phyloP scores from a whole-genome alignment of 2,888 invertebrate species.

The Mesochorus sp. region DNA sequence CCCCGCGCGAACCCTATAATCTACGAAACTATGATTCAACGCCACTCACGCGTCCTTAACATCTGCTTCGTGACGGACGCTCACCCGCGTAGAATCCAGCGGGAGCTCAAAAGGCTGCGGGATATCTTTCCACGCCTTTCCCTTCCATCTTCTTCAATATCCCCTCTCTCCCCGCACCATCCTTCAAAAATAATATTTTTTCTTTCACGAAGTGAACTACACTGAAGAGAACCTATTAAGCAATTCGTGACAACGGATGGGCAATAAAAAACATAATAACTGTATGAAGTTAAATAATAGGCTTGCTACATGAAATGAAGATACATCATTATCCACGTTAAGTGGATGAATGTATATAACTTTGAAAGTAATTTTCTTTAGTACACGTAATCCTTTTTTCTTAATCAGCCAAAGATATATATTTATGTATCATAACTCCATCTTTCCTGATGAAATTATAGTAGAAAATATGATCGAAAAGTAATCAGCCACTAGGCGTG shows the following conservation, averaged over 20 bases:
- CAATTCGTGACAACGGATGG: slow-evolving; percentile 6
- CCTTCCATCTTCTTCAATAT: not conserved
- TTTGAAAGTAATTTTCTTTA: not conserved
- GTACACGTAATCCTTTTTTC: not conserved
- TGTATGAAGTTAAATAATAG: not conserved
- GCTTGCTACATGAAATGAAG: not conserved
- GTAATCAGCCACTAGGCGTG: not conserved
- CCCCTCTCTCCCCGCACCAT: slow-evolving; percentile 4
- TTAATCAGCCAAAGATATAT: not conserved
- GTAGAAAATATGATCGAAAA: not conserved
- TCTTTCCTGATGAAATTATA: not conserved
- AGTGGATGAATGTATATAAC: not conserved
- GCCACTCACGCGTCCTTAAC: slow-evolving; percentile 74
- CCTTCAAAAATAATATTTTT: slow-evolving; percentile 32
- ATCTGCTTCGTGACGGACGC: slow-evolving; percentile 69
- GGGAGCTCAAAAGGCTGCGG: slow-evolving; percentile 32
- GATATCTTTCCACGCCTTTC: slow-evolving; percentile 28
- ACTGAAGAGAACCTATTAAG: not conserved
- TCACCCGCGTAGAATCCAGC: slow-evolving; percentile 9
- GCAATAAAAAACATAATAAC: not conserved
- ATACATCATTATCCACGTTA: not conserved
- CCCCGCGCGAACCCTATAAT: slow-evolving; percentile 72
- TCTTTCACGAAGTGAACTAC: slow-evolving; percentile 21
- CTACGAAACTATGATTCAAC: slow-evolving; percentile 78
- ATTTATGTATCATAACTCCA: not conserved